phyloP scores from a whole-genome alignment of 2,797 vertebrate species.

The Urophycis tenuis region DNA sequence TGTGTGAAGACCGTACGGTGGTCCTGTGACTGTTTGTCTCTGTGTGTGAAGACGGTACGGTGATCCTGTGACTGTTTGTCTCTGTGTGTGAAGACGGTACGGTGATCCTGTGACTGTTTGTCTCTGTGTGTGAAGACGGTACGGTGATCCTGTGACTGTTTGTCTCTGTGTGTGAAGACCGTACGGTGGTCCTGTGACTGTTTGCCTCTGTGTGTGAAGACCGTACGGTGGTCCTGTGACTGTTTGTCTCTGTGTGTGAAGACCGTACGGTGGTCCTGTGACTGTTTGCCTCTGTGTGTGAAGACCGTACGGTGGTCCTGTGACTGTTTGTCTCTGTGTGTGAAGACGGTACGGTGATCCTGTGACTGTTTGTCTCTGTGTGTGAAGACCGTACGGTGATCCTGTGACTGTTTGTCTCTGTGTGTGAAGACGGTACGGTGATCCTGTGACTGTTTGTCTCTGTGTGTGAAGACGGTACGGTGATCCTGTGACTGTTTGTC shows the following conservation, averaged over 20 bases:
- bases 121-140: constrained; percentile 57
- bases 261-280: constrained; percentile 68
- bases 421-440: not conserved
- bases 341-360: not conserved
- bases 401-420: not conserved
- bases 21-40: too few species aligned
- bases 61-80: too few species aligned
- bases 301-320: constrained; percentile 65
- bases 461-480: not conserved
- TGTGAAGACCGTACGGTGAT: not conserved
- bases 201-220: constrained; percentile 57
- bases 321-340: not conserved
- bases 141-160: constrained; percentile 67
- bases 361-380: not conserved
- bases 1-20: constrained; percentile 64
- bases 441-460: not conserved
- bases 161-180: constrained; percentile 59
- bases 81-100: constrained; percentile 63
- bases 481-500: not conserved
- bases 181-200: constrained; percentile 64
- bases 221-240: constrained; percentile 65
- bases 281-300: not conserved
- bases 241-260: constrained; percentile 44
- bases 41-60: constrained; percentile 63
- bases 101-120: constrained; percentile 57